Conservation (phyloP, 2,888 invertebrate species). For the Andrena bicolor region DNA sequence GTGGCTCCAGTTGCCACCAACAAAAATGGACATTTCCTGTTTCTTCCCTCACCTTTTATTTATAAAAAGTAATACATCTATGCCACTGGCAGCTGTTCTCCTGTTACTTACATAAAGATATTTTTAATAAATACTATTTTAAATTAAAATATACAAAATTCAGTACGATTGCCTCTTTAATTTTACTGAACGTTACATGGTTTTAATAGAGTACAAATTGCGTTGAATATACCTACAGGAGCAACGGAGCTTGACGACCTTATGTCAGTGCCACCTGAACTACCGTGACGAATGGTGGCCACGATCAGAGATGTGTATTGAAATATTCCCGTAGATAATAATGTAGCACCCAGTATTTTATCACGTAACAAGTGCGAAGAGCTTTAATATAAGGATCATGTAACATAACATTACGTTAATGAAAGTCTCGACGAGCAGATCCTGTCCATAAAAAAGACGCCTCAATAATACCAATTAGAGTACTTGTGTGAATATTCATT, state of each 20-base stretch:
- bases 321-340: not conserved
- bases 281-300: constrained; percentile 47
- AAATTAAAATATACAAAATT: not conserved
- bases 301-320: constrained; percentile 5
- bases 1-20: too few species aligned
- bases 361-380: not conserved
- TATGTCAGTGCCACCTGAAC: constrained; percentile 58
- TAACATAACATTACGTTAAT: not conserved
- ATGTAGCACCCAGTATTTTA: not conserved
- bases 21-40: too few species aligned
- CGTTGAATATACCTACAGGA: constrained; percentile 29
- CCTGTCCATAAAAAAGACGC: not conserved
- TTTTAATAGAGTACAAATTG: constrained; percentile 24
- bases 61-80: too few species aligned
- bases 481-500: too few species aligned
- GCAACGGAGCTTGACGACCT: constrained; percentile 59
- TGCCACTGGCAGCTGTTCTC: too few species aligned
- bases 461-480: not conserved
- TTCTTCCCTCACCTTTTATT: too few species aligned
- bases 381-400: not conserved
- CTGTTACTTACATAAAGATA: not conserved
- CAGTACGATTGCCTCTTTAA: not conserved
- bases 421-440: not conserved
- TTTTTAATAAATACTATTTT: not conserved
- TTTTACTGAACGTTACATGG: constrained; percentile 11